Percentiles rank a stretch among this genome's conserved stretches.
phyloP scores from a whole-genome alignment of 2,797 vertebrate genomes.

The Enteromius trimaculatus region DNA sequence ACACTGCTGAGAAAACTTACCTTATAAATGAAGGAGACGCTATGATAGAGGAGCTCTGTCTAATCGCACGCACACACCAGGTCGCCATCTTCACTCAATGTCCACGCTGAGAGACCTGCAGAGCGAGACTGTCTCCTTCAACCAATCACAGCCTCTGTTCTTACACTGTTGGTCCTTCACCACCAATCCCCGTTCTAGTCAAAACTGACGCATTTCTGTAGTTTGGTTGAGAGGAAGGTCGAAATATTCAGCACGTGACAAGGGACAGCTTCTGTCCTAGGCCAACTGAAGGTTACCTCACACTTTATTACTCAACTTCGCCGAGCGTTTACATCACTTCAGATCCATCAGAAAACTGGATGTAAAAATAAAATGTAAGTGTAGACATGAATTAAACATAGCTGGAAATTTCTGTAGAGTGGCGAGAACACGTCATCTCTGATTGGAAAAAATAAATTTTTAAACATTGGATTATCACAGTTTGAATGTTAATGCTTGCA shows the following conservation, averaged over 20 bases:
- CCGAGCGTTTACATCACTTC: neutral
- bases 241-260: slow-evolving; percentile 64
- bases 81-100: slow-evolving; percentile 72
- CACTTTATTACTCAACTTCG: slow-evolving; percentile 3
- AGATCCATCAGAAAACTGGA: neutral
- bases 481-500: neutral
- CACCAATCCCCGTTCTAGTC: slow-evolving; percentile 62
- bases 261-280: slow-evolving; percentile 61
- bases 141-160: slow-evolving; percentile 64
- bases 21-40: slow-evolving; percentile 66
- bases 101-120: slow-evolving; percentile 61
- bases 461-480: neutral
- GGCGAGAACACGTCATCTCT: neutral
- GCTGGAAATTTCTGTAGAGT: neutral
- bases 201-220: slow-evolving; percentile 4
- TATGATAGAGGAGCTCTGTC: slow-evolving; percentile 70
- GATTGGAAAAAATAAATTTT: neutral
- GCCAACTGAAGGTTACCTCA: slow-evolving; percentile 40
- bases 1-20: slow-evolving; percentile 54
- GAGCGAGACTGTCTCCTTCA: neutral
- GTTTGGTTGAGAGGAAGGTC: slow-evolving; percentile 73
- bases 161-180: rapidly evolving
- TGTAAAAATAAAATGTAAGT: neutral
- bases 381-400: neutral
- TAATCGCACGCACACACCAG: slow-evolving; percentile 71